A percentile compares a stretch with the other conserved stretches of the same genome.
Evolutionary conservation across 2,113 vertebrate species (phyloP).

Genomic region (Dolichotis patagonum): DNA sequence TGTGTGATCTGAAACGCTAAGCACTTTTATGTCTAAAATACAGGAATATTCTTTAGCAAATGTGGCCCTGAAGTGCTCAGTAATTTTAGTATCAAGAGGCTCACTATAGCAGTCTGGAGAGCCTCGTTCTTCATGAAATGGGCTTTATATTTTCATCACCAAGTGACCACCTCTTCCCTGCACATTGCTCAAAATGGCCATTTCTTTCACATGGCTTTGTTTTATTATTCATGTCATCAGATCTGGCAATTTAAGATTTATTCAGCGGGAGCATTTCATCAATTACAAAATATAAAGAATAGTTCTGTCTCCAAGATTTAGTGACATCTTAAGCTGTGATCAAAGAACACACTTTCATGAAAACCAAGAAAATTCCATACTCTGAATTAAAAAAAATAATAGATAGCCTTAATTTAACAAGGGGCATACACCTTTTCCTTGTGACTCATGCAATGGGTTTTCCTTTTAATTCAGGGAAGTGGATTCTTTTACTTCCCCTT

Average conservation of each 20-base stretch:
- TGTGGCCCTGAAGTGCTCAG: neutral
- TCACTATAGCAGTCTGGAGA: conserved; percentile 68
- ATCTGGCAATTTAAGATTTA: conserved; percentile 83
- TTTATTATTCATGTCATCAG: conserved; percentile 90
- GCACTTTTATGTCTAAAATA: neutral
- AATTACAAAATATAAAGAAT: conserved; percentile 78
- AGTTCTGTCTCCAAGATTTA: conserved; percentile 65
- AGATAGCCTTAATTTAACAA: neutral
- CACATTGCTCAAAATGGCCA: conserved; percentile 82
- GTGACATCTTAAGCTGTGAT: conserved; percentile 73
- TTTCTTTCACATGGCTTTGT: conserved; percentile 85
- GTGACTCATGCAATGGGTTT: conserved; percentile 23
- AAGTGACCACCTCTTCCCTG: conserved; percentile 78
- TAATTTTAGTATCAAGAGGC: conserved; percentile 29
- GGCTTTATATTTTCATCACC: conserved; percentile 80
- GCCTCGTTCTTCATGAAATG: conserved; percentile 63
- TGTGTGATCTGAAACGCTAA: neutral
- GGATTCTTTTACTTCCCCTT: neutral
- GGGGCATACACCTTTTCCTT: conserved; percentile 3
- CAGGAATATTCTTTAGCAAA: conserved; percentile 6
- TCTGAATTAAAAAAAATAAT: neutral
- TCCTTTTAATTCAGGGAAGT: conserved; percentile 13
- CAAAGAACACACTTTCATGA: conserved; percentile 53
- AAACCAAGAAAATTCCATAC: conserved; percentile 28
- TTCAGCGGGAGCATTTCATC: conserved; percentile 82